These are phyloP conservation scores for Melanotaenia parkinsoni DNA, from an alignment of 2,797 vertebrate species.

Conservation along the genomic window DNA sequence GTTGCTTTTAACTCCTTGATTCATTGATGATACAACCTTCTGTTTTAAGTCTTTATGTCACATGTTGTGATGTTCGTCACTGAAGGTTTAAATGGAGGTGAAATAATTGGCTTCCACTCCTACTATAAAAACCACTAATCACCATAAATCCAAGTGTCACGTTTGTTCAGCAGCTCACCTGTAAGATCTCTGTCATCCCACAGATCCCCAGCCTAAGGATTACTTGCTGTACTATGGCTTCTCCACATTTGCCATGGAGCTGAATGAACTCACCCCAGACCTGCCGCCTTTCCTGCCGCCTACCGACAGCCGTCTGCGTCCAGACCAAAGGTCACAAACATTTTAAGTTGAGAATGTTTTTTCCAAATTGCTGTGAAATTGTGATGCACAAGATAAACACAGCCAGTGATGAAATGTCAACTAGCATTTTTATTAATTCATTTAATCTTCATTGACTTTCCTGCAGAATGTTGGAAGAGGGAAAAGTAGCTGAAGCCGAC, in stretches of 20 bases:
- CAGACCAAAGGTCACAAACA: slow-evolving; percentile 88
- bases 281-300: slow-evolving; percentile 87
- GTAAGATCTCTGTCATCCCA: slow-evolving; percentile 21
- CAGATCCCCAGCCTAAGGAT: slow-evolving; percentile 91
- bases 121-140: slow-evolving; percentile 29
- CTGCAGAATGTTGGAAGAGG: slow-evolving; percentile 91
- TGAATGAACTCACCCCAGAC: slow-evolving; percentile 89
- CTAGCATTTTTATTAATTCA: not conserved
- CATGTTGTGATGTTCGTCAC: not conserved
- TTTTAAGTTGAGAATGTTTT: not conserved
- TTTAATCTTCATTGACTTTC: not conserved
- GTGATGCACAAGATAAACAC: not conserved
- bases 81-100: slow-evolving; percentile 10
- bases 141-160: slow-evolving; percentile 47
- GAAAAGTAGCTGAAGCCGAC: slow-evolving; percentile 87
- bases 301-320: slow-evolving; percentile 91
- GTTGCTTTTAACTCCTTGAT: slow-evolving; percentile 48
- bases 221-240: slow-evolving; percentile 90
- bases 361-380: not conserved
- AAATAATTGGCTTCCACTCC: not conserved
- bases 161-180: slow-evolving; percentile 39
- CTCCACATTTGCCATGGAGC: slow-evolving; percentile 92
- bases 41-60: not conserved
- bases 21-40: not conserved
- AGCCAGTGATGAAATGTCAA: not conserved